Evolutionary conservation across 2,888 invertebrate genomes (phyloP).

Genomic region (Kuschelorhynchus macadamiae): DNA sequence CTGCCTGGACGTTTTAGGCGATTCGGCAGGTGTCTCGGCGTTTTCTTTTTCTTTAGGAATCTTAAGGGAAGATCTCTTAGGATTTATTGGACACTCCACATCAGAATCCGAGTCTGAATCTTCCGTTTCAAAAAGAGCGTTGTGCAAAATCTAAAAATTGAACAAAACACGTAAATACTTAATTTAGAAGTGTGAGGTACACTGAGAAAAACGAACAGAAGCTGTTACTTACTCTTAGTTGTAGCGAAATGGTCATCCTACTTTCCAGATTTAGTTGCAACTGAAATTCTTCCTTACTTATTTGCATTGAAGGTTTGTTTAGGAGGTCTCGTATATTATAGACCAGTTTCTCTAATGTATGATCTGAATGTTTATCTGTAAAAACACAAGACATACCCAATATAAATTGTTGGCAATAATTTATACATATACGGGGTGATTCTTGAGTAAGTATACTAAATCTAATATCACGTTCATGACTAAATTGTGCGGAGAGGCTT

Average conservation of each 20-base stretch:
- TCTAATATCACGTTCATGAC: too few relatives aligned
- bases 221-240: conserved; percentile 78
- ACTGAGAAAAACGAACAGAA: too few relatives aligned
- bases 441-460: too few relatives aligned
- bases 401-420: too few relatives aligned
- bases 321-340: conserved; percentile 79
- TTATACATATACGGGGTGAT: too few relatives aligned
- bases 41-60: conserved; percentile 2
- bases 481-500: too few relatives aligned
- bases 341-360: conserved; percentile 77
- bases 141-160: conserved; percentile 62
- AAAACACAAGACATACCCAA: too few relatives aligned
- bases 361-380: conserved; percentile 83
- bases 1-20: conserved; percentile 7
- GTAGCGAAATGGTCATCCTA: conserved; percentile 81
- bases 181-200: too few relatives aligned
- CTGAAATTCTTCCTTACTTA: conserved; percentile 81
- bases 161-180: too few relatives aligned
- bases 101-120: conserved; percentile 57
- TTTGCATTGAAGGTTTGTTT: conserved; percentile 77
- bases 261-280: conserved; percentile 82
- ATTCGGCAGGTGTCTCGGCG: not conserved
- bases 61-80: not conserved
- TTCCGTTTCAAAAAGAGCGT: conserved; percentile 55
- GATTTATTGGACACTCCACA: conserved; percentile 41